A percentile compares a stretch with the other conserved stretches of the same genome.
phyloP scores from a whole-genome alignment of 2,888 invertebrate species.

The Tinea trinotella region DNA sequence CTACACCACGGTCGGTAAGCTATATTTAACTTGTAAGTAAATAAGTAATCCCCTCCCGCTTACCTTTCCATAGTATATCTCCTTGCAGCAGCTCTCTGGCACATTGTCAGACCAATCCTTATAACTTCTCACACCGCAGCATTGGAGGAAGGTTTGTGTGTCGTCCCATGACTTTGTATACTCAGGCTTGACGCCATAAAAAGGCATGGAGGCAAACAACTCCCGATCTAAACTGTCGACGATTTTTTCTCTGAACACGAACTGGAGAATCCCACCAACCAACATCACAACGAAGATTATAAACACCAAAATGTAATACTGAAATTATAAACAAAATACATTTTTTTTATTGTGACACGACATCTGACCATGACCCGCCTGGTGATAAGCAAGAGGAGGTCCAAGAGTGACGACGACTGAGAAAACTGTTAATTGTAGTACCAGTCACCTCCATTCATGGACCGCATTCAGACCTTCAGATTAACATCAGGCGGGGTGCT shows the following conservation, averaged over 20 bases:
- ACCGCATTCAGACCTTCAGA: too few species aligned
- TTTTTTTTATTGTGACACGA: not conserved
- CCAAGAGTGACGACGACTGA: too few species aligned
- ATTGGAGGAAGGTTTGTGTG: constrained; percentile 86
- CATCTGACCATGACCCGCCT: too few species aligned
- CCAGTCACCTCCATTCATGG: too few species aligned
- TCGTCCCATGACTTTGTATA: constrained; percentile 90
- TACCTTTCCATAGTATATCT: constrained; percentile 70
- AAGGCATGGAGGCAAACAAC: constrained; percentile 82
- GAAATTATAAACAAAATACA: constrained; percentile 34
- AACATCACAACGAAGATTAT: constrained; percentile 92
- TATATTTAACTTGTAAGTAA: constrained; percentile 67
- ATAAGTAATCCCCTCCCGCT: not conserved
- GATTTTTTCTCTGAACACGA: constrained; percentile 91
- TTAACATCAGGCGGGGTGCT: too few species aligned
- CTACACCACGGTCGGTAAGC: too few species aligned
- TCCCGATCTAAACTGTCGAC: constrained; percentile 81
- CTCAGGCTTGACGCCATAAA: constrained; percentile 78
- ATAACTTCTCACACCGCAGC: constrained; percentile 86
- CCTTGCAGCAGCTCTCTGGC: constrained; percentile 85
- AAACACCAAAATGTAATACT: constrained; percentile 92
- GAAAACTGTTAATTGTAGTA: too few species aligned
- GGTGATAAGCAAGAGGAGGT: too few species aligned
- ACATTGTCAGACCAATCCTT: constrained; percentile 82
- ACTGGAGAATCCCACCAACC: constrained; percentile 91